These are phyloP conservation scores for Lithodes maja DNA, from an alignment of 2,888 invertebrate genomes.

Conservation along the genomic window DNA sequence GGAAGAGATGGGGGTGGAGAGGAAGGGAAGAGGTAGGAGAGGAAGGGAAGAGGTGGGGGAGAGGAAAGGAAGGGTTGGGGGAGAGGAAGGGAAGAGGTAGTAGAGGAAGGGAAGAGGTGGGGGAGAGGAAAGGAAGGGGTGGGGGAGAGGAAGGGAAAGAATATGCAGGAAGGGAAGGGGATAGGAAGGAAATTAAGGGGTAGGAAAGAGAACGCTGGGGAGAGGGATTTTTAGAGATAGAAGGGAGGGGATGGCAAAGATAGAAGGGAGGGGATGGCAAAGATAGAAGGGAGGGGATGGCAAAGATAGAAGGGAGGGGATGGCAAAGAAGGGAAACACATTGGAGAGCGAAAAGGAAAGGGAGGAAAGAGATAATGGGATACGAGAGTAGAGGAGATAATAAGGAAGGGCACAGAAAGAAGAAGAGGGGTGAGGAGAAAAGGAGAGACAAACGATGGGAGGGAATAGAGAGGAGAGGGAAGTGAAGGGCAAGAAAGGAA, in stretches of 20 bases:
- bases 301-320: neutral
- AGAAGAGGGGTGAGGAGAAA: neutral
- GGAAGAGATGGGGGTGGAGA: neutral
- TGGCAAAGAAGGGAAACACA: neutral
- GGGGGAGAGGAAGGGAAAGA: neutral
- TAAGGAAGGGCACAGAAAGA: too few relatives aligned
- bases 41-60: neutral
- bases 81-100: neutral
- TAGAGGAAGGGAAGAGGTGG: neutral
- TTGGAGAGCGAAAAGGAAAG: neutral
- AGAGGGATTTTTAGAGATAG: neutral
- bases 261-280: neutral
- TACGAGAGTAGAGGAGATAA: neutral
- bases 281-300: neutral
- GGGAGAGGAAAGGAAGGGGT: neutral
- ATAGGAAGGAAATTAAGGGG: neutral
- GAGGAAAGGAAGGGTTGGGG: neutral
- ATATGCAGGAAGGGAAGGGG: neutral
- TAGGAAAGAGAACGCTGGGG: too few relatives aligned
- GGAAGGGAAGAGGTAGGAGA: neutral
- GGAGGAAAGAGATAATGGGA: neutral
- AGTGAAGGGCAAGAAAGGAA: neutral
- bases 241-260: neutral
- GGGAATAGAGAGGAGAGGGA: neutral
- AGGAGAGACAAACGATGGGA: neutral